Evolutionary conservation across 37 sponge, comb jelly and placozoan genomes (phyloP), one percentile per base, ranked within the genome.

Genomic region (Mnemiopsis leidyi): DNA sequence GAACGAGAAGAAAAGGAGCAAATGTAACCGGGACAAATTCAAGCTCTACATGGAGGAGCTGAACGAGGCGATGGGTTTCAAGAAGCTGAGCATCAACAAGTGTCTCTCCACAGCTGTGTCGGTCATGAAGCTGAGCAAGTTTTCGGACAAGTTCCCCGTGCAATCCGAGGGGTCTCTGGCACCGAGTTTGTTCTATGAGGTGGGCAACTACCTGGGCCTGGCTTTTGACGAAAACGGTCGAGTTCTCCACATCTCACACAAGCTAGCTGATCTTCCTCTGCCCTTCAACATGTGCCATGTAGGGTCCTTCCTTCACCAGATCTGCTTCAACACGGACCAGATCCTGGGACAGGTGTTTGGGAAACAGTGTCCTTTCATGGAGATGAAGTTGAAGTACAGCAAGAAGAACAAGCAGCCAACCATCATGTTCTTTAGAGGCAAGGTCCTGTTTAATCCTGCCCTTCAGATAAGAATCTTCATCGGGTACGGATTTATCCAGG

Each of bases 11-110:
- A 79, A 79, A 31, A 23, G 82, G 29, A 34, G 36, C 2, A 79
- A 79, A 79, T 79, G 82, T 21, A 79, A 79, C 82, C 82, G 82
- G 82, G 82, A 79, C 82, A 79, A 79, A 33, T 79, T 79, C 82
- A 79, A 79, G 36, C 5, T 33, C 23, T 79, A 79, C 82, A 79
- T 79, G 82, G 33, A 16, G 1, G 82, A 79, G 37, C 35, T 79
- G 82, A 79, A 35, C 82, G 37, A 35, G 37, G 33, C 23, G 20
- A 79, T 79, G 82, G 82, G 82, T 23, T 79, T 79, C 82, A 79
- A 79, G 82, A 79, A 79, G 21, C 37, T 79, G 23, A 36, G 37
- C 82, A 79, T 79, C 82, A 79, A 79, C 82, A 79, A 79, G 36
- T 79, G 82, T 33, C 82, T 79, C 82, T 79, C 82, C 82, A 79